Base-by-base conservation (phyloP, 2,888 invertebrate species). In the Trachelus iudaicus region DNA sequence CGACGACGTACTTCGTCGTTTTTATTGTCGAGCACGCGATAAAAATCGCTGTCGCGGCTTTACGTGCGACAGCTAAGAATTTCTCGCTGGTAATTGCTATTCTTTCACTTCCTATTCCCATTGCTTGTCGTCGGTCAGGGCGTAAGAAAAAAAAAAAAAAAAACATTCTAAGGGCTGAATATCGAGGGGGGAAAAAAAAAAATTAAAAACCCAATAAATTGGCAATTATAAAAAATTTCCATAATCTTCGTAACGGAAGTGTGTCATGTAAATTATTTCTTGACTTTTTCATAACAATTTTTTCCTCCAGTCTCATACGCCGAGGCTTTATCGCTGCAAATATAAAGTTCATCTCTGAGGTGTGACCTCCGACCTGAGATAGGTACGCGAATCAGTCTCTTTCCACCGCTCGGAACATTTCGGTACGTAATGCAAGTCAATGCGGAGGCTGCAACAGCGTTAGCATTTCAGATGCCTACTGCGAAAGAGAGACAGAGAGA, bases 291-390 rank as follows among this genome's bases (percentile, higher is more conserved):
- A 56, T 23, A 23, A 23, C 6, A 23, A 56, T 56, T 56, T 56
- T 56, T 23, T 56, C 9, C 56, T 56, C 23, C 23, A 56, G 9
- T 56, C 9, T 56, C 56, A 12, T 2, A 23, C 23, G 56, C 56
- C 23, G 15, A 6, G 69, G 33, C 75, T 75, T 82, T 83, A 84
- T 84, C 83, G 79, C 69, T 31, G 40, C 73, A 83, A 82, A 83
- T 83, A 23, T 56, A 82, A 83, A 83, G 83, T 82, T 82, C 84
- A 84, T 82, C 82, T 77, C 79, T 76, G 74, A 81, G 69, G 79
- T 69, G 77, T 77, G 80, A 84, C 83, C 84, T 81, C 80, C 79
- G 84, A 83, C 81, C 83, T 81, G 79, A 84, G 84, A 84, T 84
- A 83, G 83, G 82, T 81, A 80, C 76, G 34, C 77, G 73, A 75